A percentile compares a stretch with the other conserved stretches of the same genome.
Conservation (phyloP, 2,113 vertebrate species). For the Eretmochelys imbricata region DNA sequence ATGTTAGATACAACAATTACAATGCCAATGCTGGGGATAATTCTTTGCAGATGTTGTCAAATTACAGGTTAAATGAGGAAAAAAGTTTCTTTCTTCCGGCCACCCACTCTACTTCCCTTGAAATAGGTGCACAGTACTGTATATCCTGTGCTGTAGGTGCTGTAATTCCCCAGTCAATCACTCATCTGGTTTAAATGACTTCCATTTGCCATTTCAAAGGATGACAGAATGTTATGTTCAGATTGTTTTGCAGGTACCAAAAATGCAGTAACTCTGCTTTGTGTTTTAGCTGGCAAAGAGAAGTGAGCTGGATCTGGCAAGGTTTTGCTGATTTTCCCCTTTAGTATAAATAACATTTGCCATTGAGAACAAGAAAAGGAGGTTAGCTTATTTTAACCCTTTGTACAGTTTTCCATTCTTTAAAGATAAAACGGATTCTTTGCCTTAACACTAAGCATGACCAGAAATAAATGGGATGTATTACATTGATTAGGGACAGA, state of each 20-base stretch:
- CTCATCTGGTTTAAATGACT: slow-evolving; percentile 88
- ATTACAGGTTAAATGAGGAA: slow-evolving; percentile 86
- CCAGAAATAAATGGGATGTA: slow-evolving; percentile 22
- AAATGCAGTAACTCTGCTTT: slow-evolving; percentile 77
- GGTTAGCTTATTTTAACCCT: slow-evolving; percentile 78
- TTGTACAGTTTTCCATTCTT: slow-evolving; percentile 62
- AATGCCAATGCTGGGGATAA: slow-evolving; percentile 87
- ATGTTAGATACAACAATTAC: slow-evolving; percentile 94
- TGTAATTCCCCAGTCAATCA: slow-evolving; percentile 71
- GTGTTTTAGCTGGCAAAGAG: slow-evolving; percentile 78
- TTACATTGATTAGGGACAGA: slow-evolving; percentile 57
- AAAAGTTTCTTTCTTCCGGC: slow-evolving; percentile 83
- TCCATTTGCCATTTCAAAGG: slow-evolving; percentile 84
- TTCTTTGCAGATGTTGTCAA: slow-evolving; percentile 94
- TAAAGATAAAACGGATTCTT: slow-evolving; percentile 65
- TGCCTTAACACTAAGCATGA: slow-evolving; percentile 62
- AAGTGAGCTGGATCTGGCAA: slow-evolving; percentile 70
- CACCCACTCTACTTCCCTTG: slow-evolving; percentile 88
- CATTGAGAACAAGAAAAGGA: slow-evolving; percentile 37
- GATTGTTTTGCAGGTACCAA: slow-evolving; percentile 79
- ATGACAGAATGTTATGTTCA: slow-evolving; percentile 73
- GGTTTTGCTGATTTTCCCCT: slow-evolving; percentile 53
- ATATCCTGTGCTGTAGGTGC: slow-evolving; percentile 86
- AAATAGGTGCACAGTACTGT: slow-evolving; percentile 85
- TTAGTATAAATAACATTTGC: slow-evolving; percentile 78